Evolutionary conservation across 2,797 vertebrate genomes (phyloP).

Genomic region (Molossus molossus): DNA sequence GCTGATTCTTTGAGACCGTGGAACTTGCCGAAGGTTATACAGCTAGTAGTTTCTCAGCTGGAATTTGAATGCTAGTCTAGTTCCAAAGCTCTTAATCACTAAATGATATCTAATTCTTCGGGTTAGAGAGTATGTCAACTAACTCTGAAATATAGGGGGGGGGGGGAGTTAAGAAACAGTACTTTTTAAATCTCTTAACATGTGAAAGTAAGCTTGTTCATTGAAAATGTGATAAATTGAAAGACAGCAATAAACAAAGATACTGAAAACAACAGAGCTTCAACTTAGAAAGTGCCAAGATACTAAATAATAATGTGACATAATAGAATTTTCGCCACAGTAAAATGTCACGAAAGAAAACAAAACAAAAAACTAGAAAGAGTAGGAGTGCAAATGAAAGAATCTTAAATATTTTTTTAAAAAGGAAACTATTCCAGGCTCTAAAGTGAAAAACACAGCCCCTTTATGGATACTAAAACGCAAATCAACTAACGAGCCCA

Average conservation of each 20-base stretch:
- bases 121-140: neutral
- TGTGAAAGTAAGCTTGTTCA: slow-evolving; percentile 22
- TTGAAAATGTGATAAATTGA: neutral
- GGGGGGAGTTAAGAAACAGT: neutral
- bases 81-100: slow-evolving; percentile 8
- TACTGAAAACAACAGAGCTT: neutral
- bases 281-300: neutral
- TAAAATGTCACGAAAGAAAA: neutral
- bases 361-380: no score
- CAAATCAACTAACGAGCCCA: neutral
- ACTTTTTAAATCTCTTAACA: slow-evolving; percentile 29
- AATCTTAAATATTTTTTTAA: neutral
- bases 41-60: neutral
- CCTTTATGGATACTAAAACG: neutral
- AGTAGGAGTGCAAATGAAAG: neutral
- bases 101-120: neutral
- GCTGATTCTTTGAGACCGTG: neutral
- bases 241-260: slow-evolving; percentile 15
- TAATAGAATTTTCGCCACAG: neutral
- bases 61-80: slow-evolving; percentile 5
- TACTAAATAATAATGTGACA: neutral
- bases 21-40: slow-evolving; percentile 22
- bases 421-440: neutral
- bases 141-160: neutral
- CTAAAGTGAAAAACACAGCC: neutral